These are phyloP conservation scores for Malurus leucopterus DNA, from an alignment of 2,797 vertebrate genomes.

Conservation along the genomic window DNA sequence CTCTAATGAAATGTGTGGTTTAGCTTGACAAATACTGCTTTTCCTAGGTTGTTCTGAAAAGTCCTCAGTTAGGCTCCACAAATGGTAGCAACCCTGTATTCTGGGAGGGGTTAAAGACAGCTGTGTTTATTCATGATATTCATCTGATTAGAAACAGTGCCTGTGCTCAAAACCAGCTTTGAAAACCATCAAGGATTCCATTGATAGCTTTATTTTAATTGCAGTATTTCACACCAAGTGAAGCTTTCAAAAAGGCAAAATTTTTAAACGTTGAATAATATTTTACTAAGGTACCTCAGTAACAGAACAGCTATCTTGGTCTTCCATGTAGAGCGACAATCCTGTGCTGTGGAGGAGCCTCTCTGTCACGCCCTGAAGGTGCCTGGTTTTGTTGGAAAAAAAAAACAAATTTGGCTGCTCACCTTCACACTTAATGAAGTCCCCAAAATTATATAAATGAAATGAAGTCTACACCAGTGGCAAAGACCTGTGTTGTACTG, in stretches of 20 bases:
- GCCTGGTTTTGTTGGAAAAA: neutral
- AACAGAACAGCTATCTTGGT: neutral
- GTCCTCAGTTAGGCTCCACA: rapidly evolving
- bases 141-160: neutral
- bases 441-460: rapidly evolving
- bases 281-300: neutral
- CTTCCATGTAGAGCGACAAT: neutral
- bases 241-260: neutral
- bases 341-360: neutral
- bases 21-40: neutral
- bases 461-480: neutral
- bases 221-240: neutral
- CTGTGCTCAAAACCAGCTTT: neutral
- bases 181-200: neutral
- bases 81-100: neutral
- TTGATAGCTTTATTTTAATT: neutral
- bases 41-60: neutral
- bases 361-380: neutral
- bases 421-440: neutral
- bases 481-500: neutral
- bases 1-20: neutral
- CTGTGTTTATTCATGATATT: neutral
- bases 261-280: neutral
- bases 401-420: neutral
- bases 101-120: neutral